phyloP scores from a whole-genome alignment of 2,797 vertebrate species.

The Anableps anableps region DNA sequence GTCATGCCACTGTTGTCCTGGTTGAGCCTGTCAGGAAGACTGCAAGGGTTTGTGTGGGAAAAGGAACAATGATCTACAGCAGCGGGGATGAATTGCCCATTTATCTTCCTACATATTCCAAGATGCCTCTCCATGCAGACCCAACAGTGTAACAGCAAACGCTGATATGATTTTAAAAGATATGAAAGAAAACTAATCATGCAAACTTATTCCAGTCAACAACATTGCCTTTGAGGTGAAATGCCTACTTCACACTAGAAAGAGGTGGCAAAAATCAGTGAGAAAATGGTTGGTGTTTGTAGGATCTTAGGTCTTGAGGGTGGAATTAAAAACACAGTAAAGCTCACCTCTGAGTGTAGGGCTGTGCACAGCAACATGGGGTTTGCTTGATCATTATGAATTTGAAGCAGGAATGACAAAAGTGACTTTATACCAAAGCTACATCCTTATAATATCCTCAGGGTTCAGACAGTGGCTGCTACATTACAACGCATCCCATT shows the following conservation, averaged over 20 bases:
- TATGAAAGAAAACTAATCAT: neutral
- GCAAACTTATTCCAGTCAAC: neutral
- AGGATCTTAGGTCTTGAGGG: neutral
- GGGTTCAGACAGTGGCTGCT: neutral
- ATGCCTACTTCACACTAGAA: neutral
- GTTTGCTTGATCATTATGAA: neutral
- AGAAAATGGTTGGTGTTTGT: neutral
- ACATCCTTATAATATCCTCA: neutral
- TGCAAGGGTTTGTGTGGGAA: slow-evolving; percentile 33
- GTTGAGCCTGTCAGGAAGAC: slow-evolving; percentile 30
- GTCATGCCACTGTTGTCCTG: slow-evolving; percentile 28
- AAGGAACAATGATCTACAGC: neutral
- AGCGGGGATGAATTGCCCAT: neutral
- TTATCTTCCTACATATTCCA: slow-evolving; percentile 19
- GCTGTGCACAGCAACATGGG: neutral
- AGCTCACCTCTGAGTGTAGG: neutral
- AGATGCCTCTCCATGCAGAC: slow-evolving; percentile 5
- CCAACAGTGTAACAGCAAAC: neutral
- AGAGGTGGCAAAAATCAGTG: neutral
- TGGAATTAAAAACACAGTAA: neutral
- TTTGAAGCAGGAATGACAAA: neutral
- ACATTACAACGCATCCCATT: neutral
- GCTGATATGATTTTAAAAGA: neutral
- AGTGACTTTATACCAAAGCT: neutral
- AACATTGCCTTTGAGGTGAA: neutral